Evolutionary conservation across 2,113 vertebrate species (phyloP), one percentile per base, ranked within the genome.

Genomic region (Vanacampus margaritifer): DNA sequence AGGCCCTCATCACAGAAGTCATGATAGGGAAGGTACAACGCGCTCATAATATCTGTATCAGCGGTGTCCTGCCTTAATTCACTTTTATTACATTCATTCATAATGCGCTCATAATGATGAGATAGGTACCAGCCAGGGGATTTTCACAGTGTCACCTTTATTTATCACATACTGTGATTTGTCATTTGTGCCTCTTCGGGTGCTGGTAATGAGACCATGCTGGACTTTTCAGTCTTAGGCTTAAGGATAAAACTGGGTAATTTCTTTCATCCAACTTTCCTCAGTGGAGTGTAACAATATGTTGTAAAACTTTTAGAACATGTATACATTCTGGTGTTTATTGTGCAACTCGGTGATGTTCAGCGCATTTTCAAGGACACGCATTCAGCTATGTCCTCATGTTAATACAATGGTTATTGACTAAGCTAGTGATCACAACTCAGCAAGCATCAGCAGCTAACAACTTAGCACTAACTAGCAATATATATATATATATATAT

Each of bases 21-120:
- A 69, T 76, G 82, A 78, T 80, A 81, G 72, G 64, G 65, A 75
- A 79, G 74, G 82, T 85, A 85, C 89, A 89, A 87, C 89, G 84
- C 84, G 79, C 82, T 84, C 84, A 78, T 89, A 82, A 87, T 87
- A 89, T 85, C 86, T 82, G 77, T 82, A 89, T 89, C 86, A 85
- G 84, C 68, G 56, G 74, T 80, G 85, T 88, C 84, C 82, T 81
- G 79, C 86, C 87, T 86, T 90, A 85, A 89, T 89, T 88, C 85
- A 86, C 78, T 89, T 88, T 89, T 89, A 87, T 90, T 88, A 83
- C 86, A 85, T 79, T 85, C 87, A 88, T 88, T 88, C 86, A 86
- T 87, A 87, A 90, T 86, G 86, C 3, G 26, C 54, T 57, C 26
- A 57, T 57, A 65, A 65, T 65, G 63, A 86, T 84, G 86, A 89